phyloP scores from a whole-genome alignment of 2,113 vertebrate genomes.

The Bubo bubo region DNA sequence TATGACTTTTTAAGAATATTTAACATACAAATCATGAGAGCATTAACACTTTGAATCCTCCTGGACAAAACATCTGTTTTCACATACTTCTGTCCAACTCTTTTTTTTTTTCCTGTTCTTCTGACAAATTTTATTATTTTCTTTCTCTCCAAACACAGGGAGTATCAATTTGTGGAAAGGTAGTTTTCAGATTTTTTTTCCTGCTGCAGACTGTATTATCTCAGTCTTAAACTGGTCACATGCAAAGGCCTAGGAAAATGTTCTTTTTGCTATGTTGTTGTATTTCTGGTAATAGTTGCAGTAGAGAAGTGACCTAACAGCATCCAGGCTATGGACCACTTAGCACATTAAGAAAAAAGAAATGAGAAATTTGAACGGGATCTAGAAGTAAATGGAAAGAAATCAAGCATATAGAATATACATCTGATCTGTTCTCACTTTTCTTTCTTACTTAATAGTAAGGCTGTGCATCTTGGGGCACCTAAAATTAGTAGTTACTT shows the following conservation, averaged over 20 bases:
- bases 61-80: neutral
- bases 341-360: neutral
- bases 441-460: slow-evolving; percentile 16
- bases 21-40: neutral
- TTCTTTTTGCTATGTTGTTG: neutral
- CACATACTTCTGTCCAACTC: neutral
- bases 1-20: neutral
- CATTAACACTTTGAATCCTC: neutral
- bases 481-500: slow-evolving; percentile 31
- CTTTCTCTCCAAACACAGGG: neutral
- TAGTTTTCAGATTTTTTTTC: neutral
- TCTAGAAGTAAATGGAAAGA: slow-evolving; percentile 44
- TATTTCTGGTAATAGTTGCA: neutral
- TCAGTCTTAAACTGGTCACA: neutral
- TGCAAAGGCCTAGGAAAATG: neutral
- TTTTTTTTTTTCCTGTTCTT: neutral
- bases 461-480: neutral
- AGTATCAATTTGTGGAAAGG: neutral
- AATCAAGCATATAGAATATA: neutral
- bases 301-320: neutral
- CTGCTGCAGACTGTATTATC: neutral
- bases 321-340: neutral
- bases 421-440: neutral
- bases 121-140: neutral
- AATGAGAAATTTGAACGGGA: slow-evolving; percentile 19